Conservation (phyloP, 1,140 invertebrate genomes). For the Gerris buenoi region DNA sequence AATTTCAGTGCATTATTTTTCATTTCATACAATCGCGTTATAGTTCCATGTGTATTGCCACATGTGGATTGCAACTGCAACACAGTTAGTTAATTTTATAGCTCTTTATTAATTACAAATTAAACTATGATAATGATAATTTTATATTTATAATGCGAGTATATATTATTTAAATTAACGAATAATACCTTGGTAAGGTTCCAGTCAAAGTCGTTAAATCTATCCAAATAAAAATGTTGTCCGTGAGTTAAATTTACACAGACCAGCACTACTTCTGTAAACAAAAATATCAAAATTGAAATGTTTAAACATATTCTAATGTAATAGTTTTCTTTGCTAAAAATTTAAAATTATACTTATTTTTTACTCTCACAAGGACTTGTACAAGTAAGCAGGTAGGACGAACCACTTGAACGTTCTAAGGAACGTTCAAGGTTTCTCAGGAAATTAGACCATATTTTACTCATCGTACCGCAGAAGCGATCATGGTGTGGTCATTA, state of each 20-base stretch:
- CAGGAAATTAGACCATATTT: no score
- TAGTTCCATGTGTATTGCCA: no score
- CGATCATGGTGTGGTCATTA: no score
- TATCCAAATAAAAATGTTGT: no score
- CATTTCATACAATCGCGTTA: no score
- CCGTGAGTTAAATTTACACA: no score
- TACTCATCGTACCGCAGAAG: no score
- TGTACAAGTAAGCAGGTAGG: not conserved
- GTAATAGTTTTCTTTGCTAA: not conserved
- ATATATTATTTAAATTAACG: conserved; percentile 12
- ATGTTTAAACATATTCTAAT: not conserved
- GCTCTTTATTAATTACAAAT: not conserved
- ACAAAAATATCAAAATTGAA: not conserved
- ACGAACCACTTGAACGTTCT: no score
- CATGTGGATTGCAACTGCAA: no score
- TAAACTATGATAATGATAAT: not conserved
- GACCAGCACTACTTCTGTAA: not conserved
- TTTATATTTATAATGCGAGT: not conserved
- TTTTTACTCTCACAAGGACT: not conserved
- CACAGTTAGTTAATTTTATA: not conserved
- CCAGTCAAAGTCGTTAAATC: conserved; percentile 7
- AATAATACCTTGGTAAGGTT: conserved; percentile 9
- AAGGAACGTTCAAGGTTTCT: no score
- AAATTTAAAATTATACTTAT: not conserved
- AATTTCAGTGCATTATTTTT: not conserved